phyloP scores from a whole-genome alignment of 1,140 invertebrate species.

The Probaryconus sp. region DNA sequence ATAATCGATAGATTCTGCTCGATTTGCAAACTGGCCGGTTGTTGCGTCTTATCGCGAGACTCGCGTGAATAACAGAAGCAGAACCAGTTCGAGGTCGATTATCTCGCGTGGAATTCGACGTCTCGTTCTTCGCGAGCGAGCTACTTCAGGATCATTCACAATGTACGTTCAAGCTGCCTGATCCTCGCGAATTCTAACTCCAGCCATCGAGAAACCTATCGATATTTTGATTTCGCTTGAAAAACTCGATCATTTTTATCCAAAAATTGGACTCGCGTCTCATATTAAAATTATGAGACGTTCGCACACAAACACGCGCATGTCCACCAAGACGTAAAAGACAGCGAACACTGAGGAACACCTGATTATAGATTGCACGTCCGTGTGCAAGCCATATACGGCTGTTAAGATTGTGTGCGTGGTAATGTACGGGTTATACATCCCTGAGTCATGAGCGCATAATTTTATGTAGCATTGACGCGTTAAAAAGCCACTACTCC shows the following conservation, averaged over 20 bases:
- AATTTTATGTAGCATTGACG: conserved; percentile 39
- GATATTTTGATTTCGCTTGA: no score
- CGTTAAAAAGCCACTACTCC: conserved; percentile 28
- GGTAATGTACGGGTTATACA: conserved; percentile 42
- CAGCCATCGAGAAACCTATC: no score
- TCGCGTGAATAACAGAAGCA: conserved; percentile 63
- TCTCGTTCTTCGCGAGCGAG: conserved; percentile 53
- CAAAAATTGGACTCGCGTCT: no score
- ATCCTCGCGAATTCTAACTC: no score
- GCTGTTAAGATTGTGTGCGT: background rate
- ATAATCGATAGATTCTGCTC: conserved; percentile 61
- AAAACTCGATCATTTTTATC: no score
- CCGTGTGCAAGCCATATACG: conserved; percentile 7
- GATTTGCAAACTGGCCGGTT: conserved; percentile 55
- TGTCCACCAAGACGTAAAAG: background rate
- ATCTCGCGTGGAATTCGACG: conserved; percentile 56
- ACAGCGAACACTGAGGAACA: conserved; percentile 11
- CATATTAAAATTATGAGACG: no score
- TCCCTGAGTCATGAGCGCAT: conserved; percentile 35
- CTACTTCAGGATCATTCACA: conserved; percentile 42
- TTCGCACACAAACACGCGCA: no score
- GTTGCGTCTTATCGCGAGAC: conserved; percentile 50
- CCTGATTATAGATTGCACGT: conserved; percentile 40
- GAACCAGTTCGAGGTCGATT: conserved; percentile 58
- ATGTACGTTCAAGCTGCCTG: no score